Percentiles rank a stretch among this genome's conserved stretches.
These are phyloP conservation scores for Stenotaenia linearis DNA, from an alignment of 2,888 invertebrate species.

Conservation along the genomic window DNA sequence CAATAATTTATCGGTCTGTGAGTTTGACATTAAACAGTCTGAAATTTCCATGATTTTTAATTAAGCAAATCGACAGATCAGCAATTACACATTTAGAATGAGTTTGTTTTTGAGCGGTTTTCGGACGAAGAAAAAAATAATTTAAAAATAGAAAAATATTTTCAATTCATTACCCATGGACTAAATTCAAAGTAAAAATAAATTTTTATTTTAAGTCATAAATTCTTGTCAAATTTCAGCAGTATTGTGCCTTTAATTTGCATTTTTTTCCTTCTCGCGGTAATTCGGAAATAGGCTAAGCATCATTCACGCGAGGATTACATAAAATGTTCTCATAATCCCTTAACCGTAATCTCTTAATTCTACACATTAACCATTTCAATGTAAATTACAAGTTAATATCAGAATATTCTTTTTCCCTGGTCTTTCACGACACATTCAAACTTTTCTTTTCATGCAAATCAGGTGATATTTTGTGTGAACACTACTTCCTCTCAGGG, in stretches of 20 bases:
- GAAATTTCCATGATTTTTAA: neutral
- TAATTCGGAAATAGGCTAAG: neutral
- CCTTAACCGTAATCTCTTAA: neutral
- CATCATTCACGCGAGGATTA: neutral
- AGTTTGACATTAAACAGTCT: neutral
- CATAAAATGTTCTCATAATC: neutral
- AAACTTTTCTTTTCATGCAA: conserved; percentile 3
- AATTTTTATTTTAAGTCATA: no score
- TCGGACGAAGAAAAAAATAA: no score
- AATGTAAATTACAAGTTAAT: neutral
- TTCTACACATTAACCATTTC: neutral
- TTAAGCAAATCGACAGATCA: neutral
- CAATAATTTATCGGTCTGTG: neutral
- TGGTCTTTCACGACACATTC: neutral
- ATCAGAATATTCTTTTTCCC: neutral
- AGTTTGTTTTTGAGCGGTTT: no score
- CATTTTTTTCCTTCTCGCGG: neutral
- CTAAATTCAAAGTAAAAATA: no score
- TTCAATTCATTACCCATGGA: no score
- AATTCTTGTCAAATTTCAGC: no score
- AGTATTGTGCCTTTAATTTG: no score
- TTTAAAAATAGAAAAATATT: no score
- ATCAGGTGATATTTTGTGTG: conserved; percentile 3
- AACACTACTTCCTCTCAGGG: neutral
- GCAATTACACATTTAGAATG: no score